phyloP scores from a whole-genome alignment of 2,797 vertebrate genomes.

The Gouania willdenowi region DNA sequence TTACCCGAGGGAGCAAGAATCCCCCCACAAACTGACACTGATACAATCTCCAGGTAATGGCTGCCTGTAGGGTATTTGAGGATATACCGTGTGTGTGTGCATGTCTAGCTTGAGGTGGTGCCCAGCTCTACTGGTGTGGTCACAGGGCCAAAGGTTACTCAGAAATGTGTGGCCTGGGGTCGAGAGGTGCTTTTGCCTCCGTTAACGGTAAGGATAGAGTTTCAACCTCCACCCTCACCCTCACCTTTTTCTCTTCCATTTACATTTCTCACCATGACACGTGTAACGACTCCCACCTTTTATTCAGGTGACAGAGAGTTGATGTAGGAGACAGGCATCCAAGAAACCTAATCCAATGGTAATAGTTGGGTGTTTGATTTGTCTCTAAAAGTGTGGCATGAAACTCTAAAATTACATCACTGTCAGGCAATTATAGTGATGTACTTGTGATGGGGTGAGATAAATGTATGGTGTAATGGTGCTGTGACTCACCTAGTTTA shows the following conservation, averaged over 20 bases:
- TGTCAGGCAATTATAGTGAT: too few species aligned
- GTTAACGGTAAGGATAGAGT: constrained; percentile 73
- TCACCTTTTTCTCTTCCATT: constrained; percentile 56
- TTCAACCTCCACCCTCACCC: constrained; percentile 59
- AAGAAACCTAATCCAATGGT: too few species aligned
- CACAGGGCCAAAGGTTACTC: constrained; percentile 73
- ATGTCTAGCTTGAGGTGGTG: constrained; percentile 44
- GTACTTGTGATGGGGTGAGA: too few species aligned
- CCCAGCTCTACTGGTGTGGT: constrained; percentile 66
- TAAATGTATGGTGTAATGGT: too few species aligned
- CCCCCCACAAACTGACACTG: constrained; percentile 67
- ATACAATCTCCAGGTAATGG: constrained; percentile 76
- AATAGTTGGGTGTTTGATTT: too few species aligned
- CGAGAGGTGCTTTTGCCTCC: constrained; percentile 68
- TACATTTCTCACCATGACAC: constrained; percentile 65
- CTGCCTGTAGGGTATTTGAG: constrained; percentile 52
- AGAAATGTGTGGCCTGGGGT: constrained; percentile 75
- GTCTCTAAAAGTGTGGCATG: too few species aligned
- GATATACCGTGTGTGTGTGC: constrained; percentile 29
- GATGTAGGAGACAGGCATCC: constrained; percentile 27
- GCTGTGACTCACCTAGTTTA: too few species aligned
- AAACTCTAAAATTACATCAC: too few species aligned
- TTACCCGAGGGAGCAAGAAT: constrained; percentile 63
- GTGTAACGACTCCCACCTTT: constrained; percentile 48
- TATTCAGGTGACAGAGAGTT: constrained; percentile 53